These are phyloP conservation scores for Dallia pectoralis DNA, from an alignment of 2,797 vertebrate species.

Conservation along the genomic window DNA sequence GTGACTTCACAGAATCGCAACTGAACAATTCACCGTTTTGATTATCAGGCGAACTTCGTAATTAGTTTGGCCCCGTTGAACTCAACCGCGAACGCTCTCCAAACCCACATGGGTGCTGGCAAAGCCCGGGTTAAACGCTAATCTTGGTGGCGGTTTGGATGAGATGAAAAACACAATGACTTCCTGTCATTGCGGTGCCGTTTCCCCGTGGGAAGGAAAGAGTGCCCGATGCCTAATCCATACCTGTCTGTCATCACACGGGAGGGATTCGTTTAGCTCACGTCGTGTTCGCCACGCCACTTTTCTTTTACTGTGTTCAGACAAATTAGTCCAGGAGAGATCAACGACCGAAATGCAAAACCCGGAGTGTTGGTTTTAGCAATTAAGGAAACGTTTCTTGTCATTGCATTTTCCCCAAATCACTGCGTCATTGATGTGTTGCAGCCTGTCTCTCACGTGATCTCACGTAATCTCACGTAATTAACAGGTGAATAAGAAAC, in stretches of 20 bases:
- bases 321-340: constrained; percentile 60
- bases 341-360: constrained; percentile 53
- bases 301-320: no score
- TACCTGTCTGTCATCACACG: no score
- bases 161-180: constrained; percentile 69
- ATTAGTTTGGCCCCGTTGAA: constrained; percentile 36
- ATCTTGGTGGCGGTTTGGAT: constrained; percentile 47
- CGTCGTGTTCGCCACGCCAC: no score
- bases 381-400: constrained; percentile 51
- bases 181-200: constrained; percentile 59
- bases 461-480: constrained; percentile 18
- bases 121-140: constrained; percentile 54
- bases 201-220: constrained; percentile 46
- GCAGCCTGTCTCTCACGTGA: constrained; percentile 20
- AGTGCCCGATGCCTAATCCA: constrained; percentile 40
- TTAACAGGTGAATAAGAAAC: constrained; percentile 20
- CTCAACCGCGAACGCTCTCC: constrained; percentile 23
- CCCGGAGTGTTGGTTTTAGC: constrained; percentile 34
- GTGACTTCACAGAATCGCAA: constrained; percentile 20
- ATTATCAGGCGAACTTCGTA: constrained; percentile 26
- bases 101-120: constrained; percentile 35
- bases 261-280: no score
- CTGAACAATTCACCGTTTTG: constrained; percentile 1
- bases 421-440: constrained; percentile 23
- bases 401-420: constrained; percentile 3